These are phyloP conservation scores for Desmophyllum pertusum DNA, from an alignment of 92 coral and sea anemone species.

Conservation along the genomic window DNA sequence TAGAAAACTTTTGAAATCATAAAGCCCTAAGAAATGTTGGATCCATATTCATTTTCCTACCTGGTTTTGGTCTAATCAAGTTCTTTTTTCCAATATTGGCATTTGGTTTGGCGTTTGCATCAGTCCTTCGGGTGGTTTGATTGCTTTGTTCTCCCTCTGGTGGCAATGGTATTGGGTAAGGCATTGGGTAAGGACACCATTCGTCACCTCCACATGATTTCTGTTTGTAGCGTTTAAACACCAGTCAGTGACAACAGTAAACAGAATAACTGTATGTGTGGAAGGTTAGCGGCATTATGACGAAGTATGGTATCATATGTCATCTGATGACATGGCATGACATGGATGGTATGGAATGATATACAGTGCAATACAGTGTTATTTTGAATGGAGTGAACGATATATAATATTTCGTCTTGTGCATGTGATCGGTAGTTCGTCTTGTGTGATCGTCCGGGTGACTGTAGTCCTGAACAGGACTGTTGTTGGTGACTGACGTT, in stretches of 20 bases:
- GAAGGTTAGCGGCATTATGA: not conserved
- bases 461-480: no score
- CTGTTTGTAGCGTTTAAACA: slow-evolving; percentile 1
- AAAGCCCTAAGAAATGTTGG: not conserved
- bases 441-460: no score
- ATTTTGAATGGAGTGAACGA: not conserved
- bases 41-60: slow-evolving; percentile 5
- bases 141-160: slow-evolving; percentile 85
- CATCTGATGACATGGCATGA: not conserved
- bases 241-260: not conserved
- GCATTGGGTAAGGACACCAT: slow-evolving; percentile 31
- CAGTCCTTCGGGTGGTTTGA: slow-evolving; percentile 17
- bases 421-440: no score
- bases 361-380: not conserved
- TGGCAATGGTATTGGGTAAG: slow-evolving; percentile 81
- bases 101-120: slow-evolving; percentile 21
- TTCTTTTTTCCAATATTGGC: slow-evolving; percentile 67
- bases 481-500: no score
- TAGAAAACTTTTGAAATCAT: not conserved
- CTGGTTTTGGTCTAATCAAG: slow-evolving; percentile 81
- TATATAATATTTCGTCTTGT: no score
- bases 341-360: not conserved
- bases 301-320: not conserved
- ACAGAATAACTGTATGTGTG: not conserved
- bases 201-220: slow-evolving; percentile 33